A percentile compares a stretch with the other conserved stretches of the same genome.
phyloP scores from a whole-genome alignment of 2,888 invertebrate species.

The Diplazon laetatorius region DNA sequence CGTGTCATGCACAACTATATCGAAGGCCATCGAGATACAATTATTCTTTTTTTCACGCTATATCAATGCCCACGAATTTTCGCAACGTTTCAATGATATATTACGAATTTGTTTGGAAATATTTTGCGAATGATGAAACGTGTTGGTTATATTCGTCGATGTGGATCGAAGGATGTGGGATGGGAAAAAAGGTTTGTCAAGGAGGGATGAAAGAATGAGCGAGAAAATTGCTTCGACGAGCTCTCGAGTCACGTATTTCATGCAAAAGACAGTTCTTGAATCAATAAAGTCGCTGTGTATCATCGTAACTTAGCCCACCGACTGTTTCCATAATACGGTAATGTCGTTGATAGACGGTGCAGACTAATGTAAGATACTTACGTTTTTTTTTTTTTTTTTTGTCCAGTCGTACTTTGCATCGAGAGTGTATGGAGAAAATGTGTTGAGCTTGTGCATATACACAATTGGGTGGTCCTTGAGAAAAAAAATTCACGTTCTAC shows the following conservation, averaged over 20 bases:
- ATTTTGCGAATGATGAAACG: slow-evolving; percentile 43
- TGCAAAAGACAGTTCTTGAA: slow-evolving; percentile 58
- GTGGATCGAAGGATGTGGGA: slow-evolving; percentile 29
- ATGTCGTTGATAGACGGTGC: slow-evolving; percentile 14
- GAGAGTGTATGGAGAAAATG: no score
- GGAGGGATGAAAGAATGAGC: slow-evolving; percentile 10
- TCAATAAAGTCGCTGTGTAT: slow-evolving; percentile 61
- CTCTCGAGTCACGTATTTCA: slow-evolving; percentile 62
- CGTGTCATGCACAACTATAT: no score
- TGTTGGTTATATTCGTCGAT: slow-evolving; percentile 33
- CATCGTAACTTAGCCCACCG: slow-evolving; percentile 29
- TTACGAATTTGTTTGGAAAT: slow-evolving; percentile 23
- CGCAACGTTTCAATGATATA: slow-evolving; percentile 12
- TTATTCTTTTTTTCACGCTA: neutral
- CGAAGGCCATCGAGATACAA: neutral
- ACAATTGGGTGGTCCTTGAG: no score
- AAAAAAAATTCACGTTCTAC: no score
- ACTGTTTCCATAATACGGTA: slow-evolving; percentile 13
- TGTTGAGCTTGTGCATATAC: no score
- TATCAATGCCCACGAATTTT: no score
- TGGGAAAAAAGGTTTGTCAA: slow-evolving; percentile 18
- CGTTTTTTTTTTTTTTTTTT: no score
- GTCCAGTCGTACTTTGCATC: no score
- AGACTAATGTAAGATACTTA: neutral
- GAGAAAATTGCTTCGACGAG: slow-evolving; percentile 52